phyloP scores from a whole-genome alignment of 2,113 vertebrate species.

The Notiomystis cincta region DNA sequence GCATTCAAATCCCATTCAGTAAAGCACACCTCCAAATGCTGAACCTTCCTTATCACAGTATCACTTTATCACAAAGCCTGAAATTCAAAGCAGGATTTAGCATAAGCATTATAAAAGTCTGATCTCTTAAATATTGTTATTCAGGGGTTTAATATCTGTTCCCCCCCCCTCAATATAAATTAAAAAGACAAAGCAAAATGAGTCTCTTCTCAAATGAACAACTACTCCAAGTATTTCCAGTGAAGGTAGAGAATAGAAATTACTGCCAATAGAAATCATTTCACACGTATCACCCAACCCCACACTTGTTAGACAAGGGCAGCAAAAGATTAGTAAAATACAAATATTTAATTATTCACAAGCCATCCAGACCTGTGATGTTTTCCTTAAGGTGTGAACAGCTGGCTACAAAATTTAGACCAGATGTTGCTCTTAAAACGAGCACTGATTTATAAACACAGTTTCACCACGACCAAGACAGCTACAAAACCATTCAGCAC shows the following conservation, averaged over 20 bases:
- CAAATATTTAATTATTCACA: constrained; percentile 50
- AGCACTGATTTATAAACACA: constrained; percentile 25
- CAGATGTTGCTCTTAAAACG: constrained; percentile 52
- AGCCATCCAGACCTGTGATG: constrained; percentile 5
- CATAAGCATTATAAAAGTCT: background rate
- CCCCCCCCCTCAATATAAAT: background rate
- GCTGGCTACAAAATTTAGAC: constrained; percentile 45
- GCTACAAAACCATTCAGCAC: background rate
- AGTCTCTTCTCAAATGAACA: background rate
- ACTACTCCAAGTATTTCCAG: background rate
- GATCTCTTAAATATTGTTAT: background rate
- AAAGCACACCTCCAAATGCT: background rate
- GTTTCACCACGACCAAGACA: constrained; percentile 17
- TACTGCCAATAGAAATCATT: background rate
- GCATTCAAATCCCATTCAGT: background rate
- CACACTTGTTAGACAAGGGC: background rate
- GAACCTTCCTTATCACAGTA: background rate
- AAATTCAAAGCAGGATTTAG: background rate
- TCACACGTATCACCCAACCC: background rate
- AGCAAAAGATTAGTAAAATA: constrained; percentile 8
- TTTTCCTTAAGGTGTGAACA: constrained; percentile 60
- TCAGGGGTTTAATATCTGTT: background rate
- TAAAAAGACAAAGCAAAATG: background rate
- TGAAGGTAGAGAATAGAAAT: background rate
- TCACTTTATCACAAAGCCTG: background rate